Evolutionary conservation across 2,888 invertebrate genomes (phyloP), one percentile per base, ranked within the genome.

Genomic region (Bimastos eiseni): DNA sequence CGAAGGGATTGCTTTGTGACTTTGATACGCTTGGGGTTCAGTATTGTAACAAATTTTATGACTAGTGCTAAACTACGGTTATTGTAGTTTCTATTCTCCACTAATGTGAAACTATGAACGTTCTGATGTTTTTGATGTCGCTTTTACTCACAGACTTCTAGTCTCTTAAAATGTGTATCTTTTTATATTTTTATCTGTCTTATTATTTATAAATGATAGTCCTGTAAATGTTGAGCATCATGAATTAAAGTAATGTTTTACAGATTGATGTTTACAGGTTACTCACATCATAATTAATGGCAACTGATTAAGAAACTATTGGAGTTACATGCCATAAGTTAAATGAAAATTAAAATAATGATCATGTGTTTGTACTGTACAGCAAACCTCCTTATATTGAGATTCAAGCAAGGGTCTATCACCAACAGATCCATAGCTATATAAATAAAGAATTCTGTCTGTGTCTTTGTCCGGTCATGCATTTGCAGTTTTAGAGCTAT

Each of bases 81-180:
- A 70, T 70, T 70, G 70, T 70, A 70, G 70, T n/a, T 70, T 30
- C 70, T 70, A n/a, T 70, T n/a, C 70, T 70, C 70, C n/a, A 70
- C 70, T 70, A 70, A n/a, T n/a, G n/a, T n/a, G n/a, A n/a, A 8
- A n/a, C 30, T 49, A 49, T n/a, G 70, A 70, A 70, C 30, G 4
- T 70, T 70, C 70, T 70, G 70, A 70, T n/a, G 70, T 70, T 70
- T 70, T 70, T 70, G 70, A 70, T 70, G 70, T 70, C n/a, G 70
- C 70, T 70, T 70, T 70, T 70, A 70, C 70, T 70, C n/a, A n/a
- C 70, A 70, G 70, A 70, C 70, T 70, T 70, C 70, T 70, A 70
- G 70, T 70, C 70, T 55, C 55, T 70, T 17, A 70, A 11, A 70
- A 70, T 70, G 70, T 70, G 70, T n/a, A 70, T n/a, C 70, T 70